Evolutionary conservation across 1,140 invertebrate genomes (phyloP).

Genomic region (Archegozetes longisetosus): DNA sequence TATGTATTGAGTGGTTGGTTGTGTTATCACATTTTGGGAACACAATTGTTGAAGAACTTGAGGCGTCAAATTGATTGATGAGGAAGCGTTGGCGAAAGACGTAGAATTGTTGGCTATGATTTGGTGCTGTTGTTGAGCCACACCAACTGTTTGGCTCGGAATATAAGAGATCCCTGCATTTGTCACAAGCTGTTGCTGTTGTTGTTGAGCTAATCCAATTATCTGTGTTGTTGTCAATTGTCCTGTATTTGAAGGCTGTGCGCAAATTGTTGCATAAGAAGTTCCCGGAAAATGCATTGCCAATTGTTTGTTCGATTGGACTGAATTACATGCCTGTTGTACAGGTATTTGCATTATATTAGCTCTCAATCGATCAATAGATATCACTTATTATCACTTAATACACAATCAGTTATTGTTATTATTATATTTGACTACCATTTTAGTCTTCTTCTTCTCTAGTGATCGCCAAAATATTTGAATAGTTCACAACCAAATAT

Average conservation of each 20-base stretch:
- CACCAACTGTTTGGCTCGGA: background rate
- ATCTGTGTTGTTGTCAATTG: background rate
- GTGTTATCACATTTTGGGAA: background rate
- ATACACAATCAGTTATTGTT: too few species aligned
- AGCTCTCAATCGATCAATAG: too few species aligned
- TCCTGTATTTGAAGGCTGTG: background rate
- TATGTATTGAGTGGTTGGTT: background rate
- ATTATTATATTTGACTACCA: too few species aligned
- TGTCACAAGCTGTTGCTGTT: background rate
- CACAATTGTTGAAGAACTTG: background rate
- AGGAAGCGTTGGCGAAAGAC: too few species aligned
- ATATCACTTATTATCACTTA: too few species aligned
- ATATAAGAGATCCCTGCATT: background rate
- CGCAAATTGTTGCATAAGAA: background rate
- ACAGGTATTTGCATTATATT: too few species aligned
- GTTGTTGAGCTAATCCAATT: background rate
- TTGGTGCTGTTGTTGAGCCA: background rate
- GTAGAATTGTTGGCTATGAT: background rate
- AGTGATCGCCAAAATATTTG: too few species aligned
- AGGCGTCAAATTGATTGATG: too few species aligned
- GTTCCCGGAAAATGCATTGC: background rate
- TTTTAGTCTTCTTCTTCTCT: too few species aligned
- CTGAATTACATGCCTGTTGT: background rate
- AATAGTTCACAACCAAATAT: too few species aligned
- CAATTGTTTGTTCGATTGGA: background rate